Evolutionary conservation across 2,888 invertebrate genomes (phyloP).

Genomic region (Acanthosoma haemorrhoidale): DNA sequence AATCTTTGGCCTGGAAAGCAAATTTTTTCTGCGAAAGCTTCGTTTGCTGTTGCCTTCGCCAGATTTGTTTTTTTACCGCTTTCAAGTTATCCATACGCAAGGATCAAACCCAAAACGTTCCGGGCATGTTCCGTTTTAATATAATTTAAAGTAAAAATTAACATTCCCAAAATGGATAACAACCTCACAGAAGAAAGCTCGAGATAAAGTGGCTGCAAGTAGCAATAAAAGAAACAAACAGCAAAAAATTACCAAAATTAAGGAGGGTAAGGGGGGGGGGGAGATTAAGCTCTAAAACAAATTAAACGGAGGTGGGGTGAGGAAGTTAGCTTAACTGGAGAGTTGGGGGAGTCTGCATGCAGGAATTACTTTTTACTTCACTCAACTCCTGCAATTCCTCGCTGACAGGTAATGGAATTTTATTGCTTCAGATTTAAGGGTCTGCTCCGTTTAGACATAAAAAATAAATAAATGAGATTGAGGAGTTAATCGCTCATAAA

Average conservation of each 20-base stretch:
- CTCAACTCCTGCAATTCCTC: background rate
- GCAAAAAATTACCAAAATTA: conserved; percentile 2
- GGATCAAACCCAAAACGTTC: no score
- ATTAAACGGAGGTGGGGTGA: background rate
- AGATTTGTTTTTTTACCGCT: no score
- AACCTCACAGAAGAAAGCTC: no score
- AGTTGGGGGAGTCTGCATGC: background rate
- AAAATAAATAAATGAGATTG: background rate
- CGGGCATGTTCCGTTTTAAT: no score
- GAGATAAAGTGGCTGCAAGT: background rate
- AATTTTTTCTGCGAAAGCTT: no score
- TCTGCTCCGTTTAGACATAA: background rate
- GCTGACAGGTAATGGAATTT: conserved; percentile 1
- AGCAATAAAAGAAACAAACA: conserved; percentile 10
- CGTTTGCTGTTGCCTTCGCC: no score
- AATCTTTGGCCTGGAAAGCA: no score
- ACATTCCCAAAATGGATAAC: no score
- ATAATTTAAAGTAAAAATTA: no score
- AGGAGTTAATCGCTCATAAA: no score
- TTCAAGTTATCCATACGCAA: no score
- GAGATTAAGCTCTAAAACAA: background rate
- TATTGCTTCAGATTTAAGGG: background rate
- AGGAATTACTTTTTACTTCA: conserved; percentile 5
- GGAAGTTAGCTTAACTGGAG: background rate
- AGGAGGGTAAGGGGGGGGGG: background rate